Percentiles rank a stretch among this genome's conserved stretches.
These are phyloP conservation scores for Macropus fuliginosus DNA, from an alignment of 2,797 vertebrate genomes.

Conservation along the genomic window DNA sequence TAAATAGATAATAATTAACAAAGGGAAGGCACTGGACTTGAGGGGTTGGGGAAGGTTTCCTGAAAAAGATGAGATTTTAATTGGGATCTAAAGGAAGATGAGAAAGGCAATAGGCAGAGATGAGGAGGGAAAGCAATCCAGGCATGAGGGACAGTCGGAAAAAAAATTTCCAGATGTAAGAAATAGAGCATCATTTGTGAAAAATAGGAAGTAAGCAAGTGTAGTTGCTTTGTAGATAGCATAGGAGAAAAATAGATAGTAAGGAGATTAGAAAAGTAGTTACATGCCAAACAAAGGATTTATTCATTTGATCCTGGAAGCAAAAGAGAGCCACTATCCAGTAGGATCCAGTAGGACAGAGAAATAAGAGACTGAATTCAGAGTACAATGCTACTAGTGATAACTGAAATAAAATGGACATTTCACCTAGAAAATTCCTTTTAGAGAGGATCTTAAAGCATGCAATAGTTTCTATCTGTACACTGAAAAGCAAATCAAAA, in stretches of 20 bases:
- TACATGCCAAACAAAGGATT: background rate
- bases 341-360: background rate
- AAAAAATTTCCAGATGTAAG: background rate
- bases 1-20: background rate
- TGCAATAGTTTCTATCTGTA: background rate
- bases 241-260: background rate
- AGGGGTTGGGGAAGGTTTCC: background rate
- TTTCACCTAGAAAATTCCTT: slow-evolving; percentile 25
- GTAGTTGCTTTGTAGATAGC: background rate
- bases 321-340: background rate
- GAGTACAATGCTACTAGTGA: slow-evolving; percentile 15
- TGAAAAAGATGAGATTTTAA: background rate
- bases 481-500: background rate
- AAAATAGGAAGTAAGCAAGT: background rate
- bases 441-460: slow-evolving; percentile 1
- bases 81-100: background rate
- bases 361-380: background rate
- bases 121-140: background rate
- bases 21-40: background rate
- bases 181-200: background rate
- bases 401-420: slow-evolving; percentile 30
- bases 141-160: background rate
- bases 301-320: background rate
- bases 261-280: background rate
- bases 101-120: background rate